Evolutionary conservation across 2,113 vertebrate genomes (phyloP).

Genomic region (Mormyrus iriodes): DNA sequence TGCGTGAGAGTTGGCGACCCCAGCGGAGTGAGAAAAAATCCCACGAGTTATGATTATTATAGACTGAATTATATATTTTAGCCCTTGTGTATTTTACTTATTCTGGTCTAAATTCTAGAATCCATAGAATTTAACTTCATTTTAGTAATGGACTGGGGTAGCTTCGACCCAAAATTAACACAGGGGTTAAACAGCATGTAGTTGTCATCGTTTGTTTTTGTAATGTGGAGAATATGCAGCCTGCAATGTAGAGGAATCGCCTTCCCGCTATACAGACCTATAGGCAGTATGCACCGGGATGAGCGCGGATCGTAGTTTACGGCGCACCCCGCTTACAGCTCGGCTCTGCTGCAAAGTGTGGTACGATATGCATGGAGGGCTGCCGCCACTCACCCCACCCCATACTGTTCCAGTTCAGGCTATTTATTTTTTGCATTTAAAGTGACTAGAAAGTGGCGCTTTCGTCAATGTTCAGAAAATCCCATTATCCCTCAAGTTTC

Average conservation of each 20-base stretch:
- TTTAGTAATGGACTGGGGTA: too few relatives aligned
- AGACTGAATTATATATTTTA: not conserved
- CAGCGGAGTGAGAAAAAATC: not conserved
- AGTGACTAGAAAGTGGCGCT: not conserved
- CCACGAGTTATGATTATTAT: not conserved
- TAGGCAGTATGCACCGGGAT: not conserved
- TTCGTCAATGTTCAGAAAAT: not conserved
- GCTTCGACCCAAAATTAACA: too few relatives aligned
- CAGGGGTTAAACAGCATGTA: not conserved
- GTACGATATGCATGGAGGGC: not conserved
- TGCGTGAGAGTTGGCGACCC: too few relatives aligned
- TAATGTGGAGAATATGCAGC: not conserved
- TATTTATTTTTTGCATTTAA: too few relatives aligned
- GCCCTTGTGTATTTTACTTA: too few relatives aligned
- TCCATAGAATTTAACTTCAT: too few relatives aligned
- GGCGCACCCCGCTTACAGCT: not conserved
- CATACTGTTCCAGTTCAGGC: too few relatives aligned
- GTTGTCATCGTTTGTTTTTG: not conserved
- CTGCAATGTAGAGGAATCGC: not conserved
- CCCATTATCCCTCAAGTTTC: not conserved
- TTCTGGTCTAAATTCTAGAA: too few relatives aligned
- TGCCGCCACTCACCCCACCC: not conserved
- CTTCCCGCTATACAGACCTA: not conserved
- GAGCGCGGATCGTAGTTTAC: too few relatives aligned
- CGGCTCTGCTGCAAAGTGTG: too few relatives aligned